phyloP scores from a whole-genome alignment of 23 tunicate genomes.

The Ciona savignyi region DNA sequence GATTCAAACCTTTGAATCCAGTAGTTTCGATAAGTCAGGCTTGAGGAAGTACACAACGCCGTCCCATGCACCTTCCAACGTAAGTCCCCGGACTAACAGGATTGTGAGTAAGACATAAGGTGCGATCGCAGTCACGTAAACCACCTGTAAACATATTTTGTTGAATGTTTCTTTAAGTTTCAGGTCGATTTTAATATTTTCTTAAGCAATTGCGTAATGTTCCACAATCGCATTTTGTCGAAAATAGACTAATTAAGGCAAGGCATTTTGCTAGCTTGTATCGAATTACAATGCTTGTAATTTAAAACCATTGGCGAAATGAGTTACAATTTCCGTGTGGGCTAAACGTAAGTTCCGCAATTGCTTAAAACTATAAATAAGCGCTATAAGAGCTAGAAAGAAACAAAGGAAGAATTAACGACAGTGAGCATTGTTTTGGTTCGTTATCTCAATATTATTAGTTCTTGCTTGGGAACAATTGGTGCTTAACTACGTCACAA shows the following conservation, averaged over 20 bases:
- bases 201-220: neutral
- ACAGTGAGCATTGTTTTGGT: too few species aligned
- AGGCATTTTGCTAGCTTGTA: neutral
- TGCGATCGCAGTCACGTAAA: constrained; percentile 34
- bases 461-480: too few species aligned
- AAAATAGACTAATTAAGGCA: neutral
- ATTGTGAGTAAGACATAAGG: constrained; percentile 36
- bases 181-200: neutral
- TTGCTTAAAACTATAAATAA: too few species aligned
- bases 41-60: constrained; percentile 40
- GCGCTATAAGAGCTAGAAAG: too few species aligned
- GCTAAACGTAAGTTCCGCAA: too few species aligned
- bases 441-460: too few species aligned
- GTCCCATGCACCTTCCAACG: constrained; percentile 50
- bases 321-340: too few species aligned
- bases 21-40: constrained; percentile 32
- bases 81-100: constrained; percentile 45
- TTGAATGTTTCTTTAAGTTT: neutral
- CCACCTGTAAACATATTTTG: constrained; percentile 44
- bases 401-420: too few species aligned
- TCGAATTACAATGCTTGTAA: neutral
- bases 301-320: too few species aligned
- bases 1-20: too few species aligned
- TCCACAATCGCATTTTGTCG: neutral
- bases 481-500: too few species aligned